phyloP scores from a whole-genome alignment of 2,888 invertebrate species.

The Ferrisia virgata region DNA sequence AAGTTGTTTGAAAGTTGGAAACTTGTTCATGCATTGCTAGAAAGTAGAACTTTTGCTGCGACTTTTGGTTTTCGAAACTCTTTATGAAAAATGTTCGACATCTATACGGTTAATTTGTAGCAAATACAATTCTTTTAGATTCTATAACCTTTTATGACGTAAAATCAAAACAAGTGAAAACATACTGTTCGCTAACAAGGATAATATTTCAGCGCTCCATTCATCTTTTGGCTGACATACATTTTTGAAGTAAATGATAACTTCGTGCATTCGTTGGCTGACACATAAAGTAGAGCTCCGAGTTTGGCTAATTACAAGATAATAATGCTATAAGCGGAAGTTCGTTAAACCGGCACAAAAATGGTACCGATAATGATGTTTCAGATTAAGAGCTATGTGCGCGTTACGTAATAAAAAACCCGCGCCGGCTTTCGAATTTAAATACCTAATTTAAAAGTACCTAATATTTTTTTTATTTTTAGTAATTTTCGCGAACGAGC shows the following conservation, averaged over 20 bases:
- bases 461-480: not conserved
- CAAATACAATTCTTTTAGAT: not conserved
- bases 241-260: not conserved
- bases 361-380: slow-evolving; percentile 20
- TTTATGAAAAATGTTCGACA: slow-evolving; percentile 2
- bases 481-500: not conserved
- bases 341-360: not conserved
- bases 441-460: not conserved
- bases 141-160: slow-evolving; percentile 23
- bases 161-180: slow-evolving; percentile 27
- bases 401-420: not conserved
- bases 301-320: slow-evolving; percentile 16
- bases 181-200: slow-evolving; percentile 3
- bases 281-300: not conserved
- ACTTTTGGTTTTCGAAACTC: not conserved
- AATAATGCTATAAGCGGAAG: slow-evolving; percentile 16
- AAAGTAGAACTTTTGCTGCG: not conserved
- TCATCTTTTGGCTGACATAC: slow-evolving; percentile 5
- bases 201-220: not conserved
- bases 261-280: not conserved
- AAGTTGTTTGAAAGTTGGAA: not conserved
- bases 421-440: not conserved
- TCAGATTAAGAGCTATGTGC: not conserved
- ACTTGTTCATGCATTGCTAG: not conserved
- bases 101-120: slow-evolving; percentile 2